Conservation (phyloP, 2,797 vertebrate species). For the Orestias chungarensis region DNA sequence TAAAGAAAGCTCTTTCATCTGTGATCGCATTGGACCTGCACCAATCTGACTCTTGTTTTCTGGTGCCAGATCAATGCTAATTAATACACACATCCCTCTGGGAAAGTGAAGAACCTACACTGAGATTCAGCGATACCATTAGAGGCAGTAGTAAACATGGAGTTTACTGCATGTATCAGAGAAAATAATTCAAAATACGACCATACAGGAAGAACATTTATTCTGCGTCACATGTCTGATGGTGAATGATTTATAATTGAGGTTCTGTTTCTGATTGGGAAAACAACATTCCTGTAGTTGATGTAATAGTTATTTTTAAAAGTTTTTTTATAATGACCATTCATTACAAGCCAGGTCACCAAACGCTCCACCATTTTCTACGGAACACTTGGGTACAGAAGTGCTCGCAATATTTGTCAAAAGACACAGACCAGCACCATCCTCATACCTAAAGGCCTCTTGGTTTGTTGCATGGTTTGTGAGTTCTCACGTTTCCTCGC, state of each 20-base stretch:
- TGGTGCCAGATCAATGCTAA: constrained; percentile 73
- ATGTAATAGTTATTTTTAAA: neutral
- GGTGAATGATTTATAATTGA: constrained; percentile 4
- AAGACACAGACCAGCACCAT: constrained; percentile 17
- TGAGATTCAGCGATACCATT: constrained; percentile 58
- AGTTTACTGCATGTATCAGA: constrained; percentile 5
- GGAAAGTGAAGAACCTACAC: constrained; percentile 45
- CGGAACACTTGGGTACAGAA: constrained; percentile 2
- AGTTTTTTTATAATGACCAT: constrained; percentile 16
- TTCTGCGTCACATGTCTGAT: neutral
- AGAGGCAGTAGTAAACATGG: constrained; percentile 27
- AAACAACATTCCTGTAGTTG: constrained; percentile 9
- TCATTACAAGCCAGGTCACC: constrained; percentile 32
- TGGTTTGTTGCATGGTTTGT: constrained; percentile 35
- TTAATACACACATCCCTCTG: constrained; percentile 70
- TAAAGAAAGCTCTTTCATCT: constrained; percentile 48
- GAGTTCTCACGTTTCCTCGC: constrained; percentile 30
- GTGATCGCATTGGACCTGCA: constrained; percentile 60
- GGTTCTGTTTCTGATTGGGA: constrained; percentile 16
- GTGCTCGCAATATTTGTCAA: constrained; percentile 9
- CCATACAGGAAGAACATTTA: constrained; percentile 15
- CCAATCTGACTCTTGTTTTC: constrained; percentile 66
- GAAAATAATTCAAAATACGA: constrained; percentile 37
- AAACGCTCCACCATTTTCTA: constrained; percentile 29
- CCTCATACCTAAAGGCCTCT: constrained; percentile 12